Percentiles rank a stretch among this genome's conserved stretches.
Conservation (phyloP, 2,113 vertebrate species). For the Physeter macrocephalus region DNA sequence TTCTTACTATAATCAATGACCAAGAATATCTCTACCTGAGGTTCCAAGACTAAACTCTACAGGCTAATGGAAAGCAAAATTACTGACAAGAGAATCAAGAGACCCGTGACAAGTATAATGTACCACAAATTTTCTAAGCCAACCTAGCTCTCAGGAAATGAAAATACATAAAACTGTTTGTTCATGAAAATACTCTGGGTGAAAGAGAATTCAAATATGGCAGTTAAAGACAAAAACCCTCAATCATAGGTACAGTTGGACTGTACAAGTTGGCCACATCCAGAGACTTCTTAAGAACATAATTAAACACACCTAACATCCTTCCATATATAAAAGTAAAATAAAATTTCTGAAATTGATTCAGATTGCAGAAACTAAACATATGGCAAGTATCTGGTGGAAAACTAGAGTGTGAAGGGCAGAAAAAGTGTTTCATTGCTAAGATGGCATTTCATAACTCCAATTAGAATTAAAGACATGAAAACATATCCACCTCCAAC, state of each 20-base stretch:
- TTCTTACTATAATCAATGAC: not conserved
- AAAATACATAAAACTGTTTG: not conserved
- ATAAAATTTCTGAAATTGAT: not conserved
- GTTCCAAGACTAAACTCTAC: not conserved
- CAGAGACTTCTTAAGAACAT: not conserved
- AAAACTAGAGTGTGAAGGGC: not conserved
- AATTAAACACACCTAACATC: not conserved
- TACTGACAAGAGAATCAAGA: not conserved
- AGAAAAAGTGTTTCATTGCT: not conserved
- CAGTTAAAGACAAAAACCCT: not conserved
- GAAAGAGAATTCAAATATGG: not conserved
- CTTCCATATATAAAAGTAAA: not conserved
- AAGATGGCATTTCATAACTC: not conserved
- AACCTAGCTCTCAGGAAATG: not conserved
- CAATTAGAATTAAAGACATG: not conserved
- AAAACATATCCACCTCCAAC: not conserved
- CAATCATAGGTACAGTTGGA: not conserved
- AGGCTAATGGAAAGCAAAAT: not conserved
- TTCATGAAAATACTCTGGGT: not conserved
- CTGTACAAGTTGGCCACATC: not conserved
- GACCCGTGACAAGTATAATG: not conserved
- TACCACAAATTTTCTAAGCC: not conserved
- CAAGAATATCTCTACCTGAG: constrained; percentile 23
- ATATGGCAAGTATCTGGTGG: not conserved
- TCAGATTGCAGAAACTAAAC: constrained; percentile 7